Evolutionary conservation across 1,140 invertebrate genomes (phyloP).

Genomic region (Cydia amplana): DNA sequence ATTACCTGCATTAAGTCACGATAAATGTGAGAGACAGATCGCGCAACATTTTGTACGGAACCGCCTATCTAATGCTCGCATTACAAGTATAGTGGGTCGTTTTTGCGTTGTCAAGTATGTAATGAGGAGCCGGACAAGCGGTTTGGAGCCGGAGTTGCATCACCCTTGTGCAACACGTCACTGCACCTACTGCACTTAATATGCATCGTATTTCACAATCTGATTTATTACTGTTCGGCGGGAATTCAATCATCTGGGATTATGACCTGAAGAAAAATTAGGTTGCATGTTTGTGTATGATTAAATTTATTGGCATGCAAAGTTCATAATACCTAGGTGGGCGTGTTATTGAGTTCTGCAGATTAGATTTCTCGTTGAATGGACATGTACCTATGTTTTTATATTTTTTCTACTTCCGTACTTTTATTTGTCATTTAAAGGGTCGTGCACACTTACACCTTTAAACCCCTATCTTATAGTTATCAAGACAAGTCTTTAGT

Average conservation of each 20-base stretch:
- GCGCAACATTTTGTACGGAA: neutral
- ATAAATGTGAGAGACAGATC: neutral
- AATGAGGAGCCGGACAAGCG: neutral
- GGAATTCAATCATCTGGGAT: neutral
- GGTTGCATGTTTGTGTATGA: neutral
- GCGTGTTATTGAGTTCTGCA: too few relatives aligned
- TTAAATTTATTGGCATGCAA: neutral
- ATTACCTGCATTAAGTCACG: neutral
- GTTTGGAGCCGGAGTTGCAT: conserved; percentile 6
- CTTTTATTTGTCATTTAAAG: too few relatives aligned
- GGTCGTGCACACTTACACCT: too few relatives aligned
- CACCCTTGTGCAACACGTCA: conserved; percentile 13
- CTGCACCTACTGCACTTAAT: neutral
- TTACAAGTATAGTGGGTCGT: neutral
- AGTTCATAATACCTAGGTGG: neutral
- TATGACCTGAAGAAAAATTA: neutral
- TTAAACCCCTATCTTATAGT: too few relatives aligned
- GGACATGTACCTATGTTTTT: too few relatives aligned
- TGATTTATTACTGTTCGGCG: neutral
- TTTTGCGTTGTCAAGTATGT: conserved; percentile 11
- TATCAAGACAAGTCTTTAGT: too few relatives aligned
- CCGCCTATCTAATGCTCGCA: conserved; percentile 1
- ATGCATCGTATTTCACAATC: conserved; percentile 19
- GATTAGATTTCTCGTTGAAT: too few relatives aligned
- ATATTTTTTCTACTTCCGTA: too few relatives aligned